phyloP scores from a whole-genome alignment of 1,140 invertebrate species.

The Saccostrea glomerata region DNA sequence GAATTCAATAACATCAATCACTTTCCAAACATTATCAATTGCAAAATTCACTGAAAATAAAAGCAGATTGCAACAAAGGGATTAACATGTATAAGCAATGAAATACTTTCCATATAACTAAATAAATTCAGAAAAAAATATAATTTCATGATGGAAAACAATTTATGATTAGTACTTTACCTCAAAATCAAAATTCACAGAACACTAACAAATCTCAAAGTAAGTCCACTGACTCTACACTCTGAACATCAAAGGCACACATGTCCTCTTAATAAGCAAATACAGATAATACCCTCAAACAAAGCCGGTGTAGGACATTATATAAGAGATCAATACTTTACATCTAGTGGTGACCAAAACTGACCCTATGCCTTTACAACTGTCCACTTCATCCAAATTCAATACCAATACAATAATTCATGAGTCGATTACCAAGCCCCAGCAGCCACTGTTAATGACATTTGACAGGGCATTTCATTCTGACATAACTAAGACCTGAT shows the following conservation, averaged over 20 bases:
- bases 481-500: not conserved
- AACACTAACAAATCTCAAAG: not conserved
- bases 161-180: not conserved
- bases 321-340: not conserved
- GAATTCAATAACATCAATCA: too few relatives aligned
- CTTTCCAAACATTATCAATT: too few relatives aligned
- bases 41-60: too few relatives aligned
- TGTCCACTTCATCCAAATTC: not conserved
- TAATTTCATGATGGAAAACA: too few relatives aligned
- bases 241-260: too few relatives aligned
- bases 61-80: too few relatives aligned
- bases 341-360: not conserved
- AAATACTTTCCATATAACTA: too few relatives aligned
- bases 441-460: not conserved
- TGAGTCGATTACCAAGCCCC: not conserved
- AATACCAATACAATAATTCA: not conserved
- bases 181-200: not conserved
- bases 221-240: not conserved
- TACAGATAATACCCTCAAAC: not conserved
- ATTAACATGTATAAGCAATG: too few relatives aligned
- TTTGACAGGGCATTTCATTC: not conserved
- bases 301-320: not conserved
- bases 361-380: constrained; percentile 1
- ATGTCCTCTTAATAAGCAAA: not conserved
- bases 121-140: too few relatives aligned